Percentiles rank a stretch among this genome's conserved stretches.
Conservation (phyloP, 2,888 invertebrate genomes). For the Monochamus alternatus region DNA sequence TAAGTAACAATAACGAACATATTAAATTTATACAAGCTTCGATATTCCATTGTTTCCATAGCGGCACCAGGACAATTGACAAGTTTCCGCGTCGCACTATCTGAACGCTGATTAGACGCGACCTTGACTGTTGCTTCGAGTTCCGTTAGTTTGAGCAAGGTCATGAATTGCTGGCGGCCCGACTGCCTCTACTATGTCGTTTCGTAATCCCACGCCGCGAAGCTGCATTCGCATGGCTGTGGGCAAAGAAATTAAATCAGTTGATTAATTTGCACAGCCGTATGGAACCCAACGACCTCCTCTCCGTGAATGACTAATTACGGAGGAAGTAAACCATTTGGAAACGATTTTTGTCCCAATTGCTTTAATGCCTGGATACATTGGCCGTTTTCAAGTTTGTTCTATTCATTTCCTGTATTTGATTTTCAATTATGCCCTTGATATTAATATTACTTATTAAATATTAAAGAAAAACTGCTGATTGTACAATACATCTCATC, state of each 20-base stretch:
- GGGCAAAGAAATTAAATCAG: constrained; percentile 25
- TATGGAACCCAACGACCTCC: background rate
- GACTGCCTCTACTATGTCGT: constrained; percentile 45
- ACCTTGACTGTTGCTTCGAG: constrained; percentile 57
- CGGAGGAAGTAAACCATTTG: background rate
- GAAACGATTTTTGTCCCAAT: background rate
- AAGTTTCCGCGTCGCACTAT: constrained; percentile 28
- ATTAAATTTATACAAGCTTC: too few relatives aligned
- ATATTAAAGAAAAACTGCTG: too few relatives aligned
- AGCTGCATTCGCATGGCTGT: constrained; percentile 30
- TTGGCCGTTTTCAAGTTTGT: too few relatives aligned
- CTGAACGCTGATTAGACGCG: constrained; percentile 49
- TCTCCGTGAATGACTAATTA: background rate
- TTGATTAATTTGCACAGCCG: constrained; percentile 16
- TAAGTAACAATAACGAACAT: too few relatives aligned
- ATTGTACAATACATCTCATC: too few relatives aligned
- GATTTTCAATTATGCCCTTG: too few relatives aligned
- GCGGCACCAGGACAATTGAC: constrained; percentile 31
- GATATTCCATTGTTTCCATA: background rate
- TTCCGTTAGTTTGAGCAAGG: constrained; percentile 62
- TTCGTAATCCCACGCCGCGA: constrained; percentile 44
- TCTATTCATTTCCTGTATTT: too few relatives aligned
- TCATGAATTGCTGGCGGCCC: constrained; percentile 55
- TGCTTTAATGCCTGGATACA: background rate
- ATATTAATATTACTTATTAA: too few relatives aligned